These are phyloP conservation scores for Sturnus vulgaris DNA, from an alignment of 2,113 vertebrate species.

Conservation along the genomic window DNA sequence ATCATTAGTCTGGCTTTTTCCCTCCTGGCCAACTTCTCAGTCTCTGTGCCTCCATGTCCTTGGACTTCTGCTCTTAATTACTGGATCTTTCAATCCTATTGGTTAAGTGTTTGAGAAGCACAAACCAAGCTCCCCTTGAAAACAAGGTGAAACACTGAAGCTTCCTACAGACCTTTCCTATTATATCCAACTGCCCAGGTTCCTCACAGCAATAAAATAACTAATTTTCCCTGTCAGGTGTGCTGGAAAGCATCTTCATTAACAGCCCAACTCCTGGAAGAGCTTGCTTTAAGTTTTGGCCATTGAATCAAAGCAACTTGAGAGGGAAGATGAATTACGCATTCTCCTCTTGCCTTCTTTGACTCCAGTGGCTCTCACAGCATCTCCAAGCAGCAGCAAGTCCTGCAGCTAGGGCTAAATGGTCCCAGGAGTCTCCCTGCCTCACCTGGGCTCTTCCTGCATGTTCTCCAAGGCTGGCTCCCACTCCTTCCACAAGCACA, in stretches of 20 bases:
- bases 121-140: background rate
- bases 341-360: background rate
- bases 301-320: background rate
- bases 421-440: rapidly evolving
- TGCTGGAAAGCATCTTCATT: background rate
- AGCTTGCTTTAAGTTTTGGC: background rate
- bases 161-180: background rate
- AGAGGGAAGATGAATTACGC: background rate
- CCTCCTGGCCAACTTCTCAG: background rate
- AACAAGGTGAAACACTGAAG: background rate
- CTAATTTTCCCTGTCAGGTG: background rate
- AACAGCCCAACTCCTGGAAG: background rate
- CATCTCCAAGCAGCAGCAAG: background rate
- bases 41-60: background rate
- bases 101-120: background rate
- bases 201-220: background rate
- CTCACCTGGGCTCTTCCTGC: background rate
- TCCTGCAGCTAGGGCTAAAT: background rate
- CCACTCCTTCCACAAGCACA: background rate
- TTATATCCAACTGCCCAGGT: background rate
- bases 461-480: background rate
- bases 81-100: background rate
- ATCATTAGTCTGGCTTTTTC: background rate
- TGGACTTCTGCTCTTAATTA: background rate
- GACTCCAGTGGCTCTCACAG: background rate